These are phyloP conservation scores for Sebastes nivosus DNA, from an alignment of 2,797 vertebrate genomes.

Conservation along the genomic window DNA sequence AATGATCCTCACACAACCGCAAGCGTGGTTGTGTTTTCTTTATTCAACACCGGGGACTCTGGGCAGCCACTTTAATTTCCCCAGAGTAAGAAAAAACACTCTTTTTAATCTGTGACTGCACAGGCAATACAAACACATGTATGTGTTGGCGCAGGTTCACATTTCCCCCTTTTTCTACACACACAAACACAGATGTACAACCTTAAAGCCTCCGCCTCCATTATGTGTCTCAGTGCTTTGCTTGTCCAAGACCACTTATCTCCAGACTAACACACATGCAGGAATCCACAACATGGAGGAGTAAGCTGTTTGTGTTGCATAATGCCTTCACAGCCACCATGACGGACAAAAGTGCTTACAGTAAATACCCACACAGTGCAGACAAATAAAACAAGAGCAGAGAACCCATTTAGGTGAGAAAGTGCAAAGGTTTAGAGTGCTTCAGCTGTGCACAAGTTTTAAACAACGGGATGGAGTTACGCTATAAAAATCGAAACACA, in stretches of 20 bases:
- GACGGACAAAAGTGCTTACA: slow-evolving; percentile 1
- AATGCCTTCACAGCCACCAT: background rate
- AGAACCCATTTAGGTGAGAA: slow-evolving; percentile 15
- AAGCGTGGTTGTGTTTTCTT: slow-evolving; percentile 28
- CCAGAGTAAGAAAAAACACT: background rate
- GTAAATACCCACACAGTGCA: slow-evolving; percentile 1
- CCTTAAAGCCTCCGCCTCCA: background rate
- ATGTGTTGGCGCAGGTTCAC: background rate
- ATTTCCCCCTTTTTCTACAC: background rate
- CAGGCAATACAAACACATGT: background rate
- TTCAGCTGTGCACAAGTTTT: background rate
- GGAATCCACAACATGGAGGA: slow-evolving; percentile 1
- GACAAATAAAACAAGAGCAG: background rate
- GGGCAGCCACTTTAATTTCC: slow-evolving; percentile 30
- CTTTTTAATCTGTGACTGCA: background rate
- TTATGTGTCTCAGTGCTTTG: background rate
- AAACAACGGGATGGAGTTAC: background rate
- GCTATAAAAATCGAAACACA: background rate
- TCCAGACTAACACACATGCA: slow-evolving; percentile 9
- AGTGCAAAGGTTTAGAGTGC: background rate
- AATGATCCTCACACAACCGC: background rate
- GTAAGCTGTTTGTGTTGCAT: slow-evolving; percentile 1
- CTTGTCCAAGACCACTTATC: slow-evolving; percentile 3
- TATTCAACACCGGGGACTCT: slow-evolving; percentile 4
- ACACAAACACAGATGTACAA: background rate